phyloP scores from a whole-genome alignment of 1,140 invertebrate genomes.

The Heliothis subflexa region DNA sequence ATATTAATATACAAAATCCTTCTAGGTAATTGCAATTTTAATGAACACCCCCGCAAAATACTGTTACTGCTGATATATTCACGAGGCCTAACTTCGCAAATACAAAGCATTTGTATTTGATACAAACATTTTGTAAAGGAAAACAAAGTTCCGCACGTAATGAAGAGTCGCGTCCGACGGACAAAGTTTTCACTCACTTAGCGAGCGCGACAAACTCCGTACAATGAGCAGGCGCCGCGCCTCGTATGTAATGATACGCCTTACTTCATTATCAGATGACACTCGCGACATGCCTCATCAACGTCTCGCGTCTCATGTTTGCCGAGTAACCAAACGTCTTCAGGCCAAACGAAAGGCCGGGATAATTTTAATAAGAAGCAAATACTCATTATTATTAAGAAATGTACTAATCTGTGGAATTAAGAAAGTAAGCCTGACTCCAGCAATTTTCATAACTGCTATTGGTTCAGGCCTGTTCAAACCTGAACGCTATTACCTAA shows the following conservation, averaged over 20 bases:
- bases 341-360: no score
- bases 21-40: not conserved
- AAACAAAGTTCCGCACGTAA: conserved; percentile 23
- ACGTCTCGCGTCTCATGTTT: conserved; percentile 13
- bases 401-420: no score
- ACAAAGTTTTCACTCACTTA: conserved; percentile 22
- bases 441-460: not conserved
- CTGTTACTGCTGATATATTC: not conserved
- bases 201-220: not conserved
- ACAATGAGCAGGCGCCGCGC: not conserved
- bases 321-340: conserved; percentile 7
- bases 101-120: conserved; percentile 26
- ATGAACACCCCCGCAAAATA: not conserved
- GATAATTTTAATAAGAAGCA: not conserved
- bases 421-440: not conserved
- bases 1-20: not conserved
- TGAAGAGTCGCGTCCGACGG: conserved; percentile 1
- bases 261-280: conserved; percentile 23
- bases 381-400: conserved; percentile 3
- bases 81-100: not conserved
- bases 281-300: conserved; percentile 17
- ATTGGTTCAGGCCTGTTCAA: not conserved
- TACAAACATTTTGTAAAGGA: conserved; percentile 12
- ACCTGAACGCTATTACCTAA: conserved; percentile 12
- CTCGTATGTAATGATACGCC: conserved; percentile 24